Percentiles rank a stretch among this genome's conserved stretches.
Evolutionary conservation across 2,888 invertebrate species (phyloP).

Genomic region (Aricia artaxerxes): DNA sequence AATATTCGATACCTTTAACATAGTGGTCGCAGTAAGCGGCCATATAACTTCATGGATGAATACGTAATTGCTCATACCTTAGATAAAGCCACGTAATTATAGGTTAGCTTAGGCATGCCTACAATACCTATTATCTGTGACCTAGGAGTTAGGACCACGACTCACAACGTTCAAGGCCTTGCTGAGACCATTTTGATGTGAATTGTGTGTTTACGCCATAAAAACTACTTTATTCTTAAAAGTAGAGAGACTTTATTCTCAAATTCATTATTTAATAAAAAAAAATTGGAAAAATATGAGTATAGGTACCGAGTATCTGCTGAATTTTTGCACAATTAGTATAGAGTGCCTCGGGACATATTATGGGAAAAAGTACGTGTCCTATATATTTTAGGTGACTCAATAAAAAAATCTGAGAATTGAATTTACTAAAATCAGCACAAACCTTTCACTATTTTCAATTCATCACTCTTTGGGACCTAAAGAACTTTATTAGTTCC

Average conservation of each 20-base stretch:
- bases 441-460: too few species aligned
- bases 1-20: constrained; percentile 4
- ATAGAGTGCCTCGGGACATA: too few species aligned
- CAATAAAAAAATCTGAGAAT: too few species aligned
- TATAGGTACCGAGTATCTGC: too few species aligned
- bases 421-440: too few species aligned
- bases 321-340: too few species aligned
- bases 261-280: too few species aligned
- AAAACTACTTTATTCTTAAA: too few species aligned
- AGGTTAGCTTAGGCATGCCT: constrained; percentile 24
- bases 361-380: too few species aligned
- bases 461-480: neutral
- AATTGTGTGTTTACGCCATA: neutral
- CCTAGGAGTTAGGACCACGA: constrained; percentile 11
- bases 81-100: constrained; percentile 34
- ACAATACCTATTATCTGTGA: constrained; percentile 28
- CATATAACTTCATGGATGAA: constrained; percentile 45
- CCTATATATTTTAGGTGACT: too few species aligned
- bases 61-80: constrained; percentile 43
- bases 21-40: neutral
- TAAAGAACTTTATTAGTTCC: neutral
- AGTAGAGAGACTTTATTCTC: too few species aligned
- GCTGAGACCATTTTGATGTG: neutral
- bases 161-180: neutral
- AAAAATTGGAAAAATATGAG: too few species aligned